Percentiles rank a stretch among this genome's conserved stretches.
These are phyloP conservation scores for Acanthosepion pharaonis DNA, from an alignment of 2,888 invertebrate genomes.

Conservation along the genomic window DNA sequence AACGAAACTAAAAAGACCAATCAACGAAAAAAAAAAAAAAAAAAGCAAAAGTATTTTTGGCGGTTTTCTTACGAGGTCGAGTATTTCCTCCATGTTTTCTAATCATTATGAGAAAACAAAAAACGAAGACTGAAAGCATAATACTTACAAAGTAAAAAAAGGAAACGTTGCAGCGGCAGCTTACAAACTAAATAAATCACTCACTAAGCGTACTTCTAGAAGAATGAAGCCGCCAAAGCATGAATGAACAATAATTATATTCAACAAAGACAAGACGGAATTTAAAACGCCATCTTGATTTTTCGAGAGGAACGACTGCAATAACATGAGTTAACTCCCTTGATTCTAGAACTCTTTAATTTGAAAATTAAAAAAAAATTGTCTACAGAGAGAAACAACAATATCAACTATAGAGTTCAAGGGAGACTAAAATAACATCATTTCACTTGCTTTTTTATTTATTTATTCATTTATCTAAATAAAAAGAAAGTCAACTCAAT, in stretches of 20 bases:
- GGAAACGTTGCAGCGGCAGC: conserved; percentile 10
- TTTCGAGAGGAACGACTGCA: background rate
- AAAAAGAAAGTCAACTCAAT: no score
- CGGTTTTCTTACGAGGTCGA: conserved; percentile 11
- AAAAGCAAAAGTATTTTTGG: background rate
- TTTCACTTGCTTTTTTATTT: no score
- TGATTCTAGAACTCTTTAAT: background rate
- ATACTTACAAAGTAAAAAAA: background rate
- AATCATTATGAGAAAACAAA: background rate
- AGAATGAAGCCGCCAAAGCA: conserved; percentile 46
- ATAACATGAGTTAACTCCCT: background rate
- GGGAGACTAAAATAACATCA: no score
- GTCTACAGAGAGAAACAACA: no score
- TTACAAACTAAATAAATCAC: background rate
- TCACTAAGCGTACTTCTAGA: conserved; percentile 43
- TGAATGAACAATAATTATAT: conserved; percentile 37
- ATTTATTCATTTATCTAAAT: no score
- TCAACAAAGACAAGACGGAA: background rate
- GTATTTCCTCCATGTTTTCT: background rate
- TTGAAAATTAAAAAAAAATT: background rate
- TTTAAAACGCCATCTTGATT: conserved; percentile 24
- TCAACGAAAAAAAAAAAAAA: background rate
- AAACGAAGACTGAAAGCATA: background rate
- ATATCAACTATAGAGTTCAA: no score
- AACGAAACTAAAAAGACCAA: background rate